Base-by-base conservation (phyloP, 2,888 invertebrate species). In the Nephrocerus scutellatus region DNA sequence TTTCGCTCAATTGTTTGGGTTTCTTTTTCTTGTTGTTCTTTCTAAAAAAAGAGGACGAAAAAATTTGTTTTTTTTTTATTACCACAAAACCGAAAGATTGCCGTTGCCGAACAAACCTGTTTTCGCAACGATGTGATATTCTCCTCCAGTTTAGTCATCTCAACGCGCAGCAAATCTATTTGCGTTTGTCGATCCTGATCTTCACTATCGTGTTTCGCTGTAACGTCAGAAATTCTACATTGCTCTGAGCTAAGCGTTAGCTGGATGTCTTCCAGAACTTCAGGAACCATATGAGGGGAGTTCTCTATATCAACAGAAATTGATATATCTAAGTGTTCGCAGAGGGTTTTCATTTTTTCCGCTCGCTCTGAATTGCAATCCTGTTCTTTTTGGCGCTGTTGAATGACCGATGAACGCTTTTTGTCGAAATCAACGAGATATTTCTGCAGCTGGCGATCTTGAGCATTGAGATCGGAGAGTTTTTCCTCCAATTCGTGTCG, bases 111-210 rank as follows among this genome's bases (percentile, higher is more conserved):
- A 14, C 12, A 13, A 14, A 52, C 49, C 33, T 63, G 62, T 18
- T 59, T 59, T 39, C 74, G 73, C 56, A 81, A 82, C 13, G 76
- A 70, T 3, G 70, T 63, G 39, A 81, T 75, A 54, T 79, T 78
- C 57, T 82, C 81, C 55, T 82, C 80, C 23, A 80, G 72, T 44
- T 76, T 74, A 0, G 79, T 75, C 60, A 77, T 66, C 23, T 71
- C 66, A 16, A 72, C 72, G 29, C 77, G 70, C 25, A 67, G 51
- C 18, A 58, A 55, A 62, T 81, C 77, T 25, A 81, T 74, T 47
- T 70, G 59, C 10, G 58, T 57, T 57, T 82, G 80, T 8, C 77
- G 60, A 20, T 70, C 54, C 14, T 70, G 71, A 47, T 68, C 59
- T 2, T 53, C 44, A 34, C 51, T 51, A 35, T 63, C 50, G 61